Evolutionary conservation across 2,888 invertebrate species (phyloP).

Genomic region (Ctena decussata): DNA sequence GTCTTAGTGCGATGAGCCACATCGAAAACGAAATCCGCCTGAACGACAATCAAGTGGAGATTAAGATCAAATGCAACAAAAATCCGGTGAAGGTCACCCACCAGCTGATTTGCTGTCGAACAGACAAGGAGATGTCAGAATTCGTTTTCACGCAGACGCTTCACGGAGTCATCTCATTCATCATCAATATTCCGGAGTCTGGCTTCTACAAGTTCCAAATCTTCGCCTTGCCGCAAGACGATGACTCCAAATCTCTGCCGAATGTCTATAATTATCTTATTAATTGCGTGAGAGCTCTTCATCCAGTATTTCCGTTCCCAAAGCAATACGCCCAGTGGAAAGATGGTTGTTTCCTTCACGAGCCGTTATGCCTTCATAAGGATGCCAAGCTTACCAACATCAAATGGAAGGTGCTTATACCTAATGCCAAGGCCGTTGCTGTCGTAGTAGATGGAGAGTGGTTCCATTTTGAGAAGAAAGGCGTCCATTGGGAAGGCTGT

Average conservation of each 20-base stretch:
- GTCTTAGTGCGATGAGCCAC: constrained; percentile 73
- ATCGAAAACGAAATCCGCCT: constrained; percentile 67
- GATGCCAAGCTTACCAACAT: constrained; percentile 74
- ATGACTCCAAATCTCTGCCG: constrained; percentile 85
- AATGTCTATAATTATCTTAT: constrained; percentile 86
- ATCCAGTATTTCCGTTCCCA: constrained; percentile 82
- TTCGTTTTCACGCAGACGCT: constrained; percentile 80
- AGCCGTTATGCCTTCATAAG: constrained; percentile 77
- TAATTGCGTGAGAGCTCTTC: constrained; percentile 74
- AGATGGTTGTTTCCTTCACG: constrained; percentile 85
- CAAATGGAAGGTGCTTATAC: constrained; percentile 80
- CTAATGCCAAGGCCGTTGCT: constrained; percentile 84
- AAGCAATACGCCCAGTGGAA: constrained; percentile 87
- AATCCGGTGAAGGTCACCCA: constrained; percentile 77
- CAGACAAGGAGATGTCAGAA: constrained; percentile 72
- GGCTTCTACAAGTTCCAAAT: constrained; percentile 86
- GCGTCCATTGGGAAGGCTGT: constrained; percentile 82
- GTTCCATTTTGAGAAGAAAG: constrained; percentile 84
- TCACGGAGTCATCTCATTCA: constrained; percentile 70
- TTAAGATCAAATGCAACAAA: constrained; percentile 71
- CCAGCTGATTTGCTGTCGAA: constrained; percentile 72
- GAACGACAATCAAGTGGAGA: constrained; percentile 74
- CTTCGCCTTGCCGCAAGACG: constrained; percentile 82
- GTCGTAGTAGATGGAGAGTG: constrained; percentile 85
- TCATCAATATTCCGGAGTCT: constrained; percentile 76